These are phyloP conservation scores for Drosophila nannoptera DNA, from an alignment of 1,140 invertebrate species.

Conservation along the genomic window DNA sequence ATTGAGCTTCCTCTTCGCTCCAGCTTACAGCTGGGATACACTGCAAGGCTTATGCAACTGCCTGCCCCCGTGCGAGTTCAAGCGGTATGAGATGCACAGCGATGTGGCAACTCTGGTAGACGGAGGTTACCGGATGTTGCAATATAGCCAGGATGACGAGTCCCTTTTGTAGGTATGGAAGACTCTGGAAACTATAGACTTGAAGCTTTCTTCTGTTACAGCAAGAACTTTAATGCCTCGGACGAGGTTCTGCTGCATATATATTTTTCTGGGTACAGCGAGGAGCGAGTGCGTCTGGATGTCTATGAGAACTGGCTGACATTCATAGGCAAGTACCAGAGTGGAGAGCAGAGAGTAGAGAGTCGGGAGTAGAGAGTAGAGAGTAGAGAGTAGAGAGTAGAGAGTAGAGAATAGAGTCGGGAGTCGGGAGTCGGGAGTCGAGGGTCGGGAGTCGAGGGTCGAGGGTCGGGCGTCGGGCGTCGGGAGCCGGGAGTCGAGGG, in stretches of 20 bases:
- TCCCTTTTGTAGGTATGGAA: constrained; percentile 29
- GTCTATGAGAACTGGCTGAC: constrained; percentile 81
- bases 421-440: too few species aligned
- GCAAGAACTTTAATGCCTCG: constrained; percentile 20
- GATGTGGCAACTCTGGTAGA: constrained; percentile 35
- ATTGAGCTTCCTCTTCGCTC: background rate
- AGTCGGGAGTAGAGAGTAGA: background rate
- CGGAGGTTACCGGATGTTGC: background rate
- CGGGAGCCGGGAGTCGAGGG: too few species aligned
- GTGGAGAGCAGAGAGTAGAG: background rate
- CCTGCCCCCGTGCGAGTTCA: constrained; percentile 56
- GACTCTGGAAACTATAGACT: background rate
- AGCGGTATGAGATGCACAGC: constrained; percentile 48
- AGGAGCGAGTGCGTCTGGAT: constrained; percentile 81
- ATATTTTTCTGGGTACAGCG: constrained; percentile 82
- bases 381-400: too few species aligned
- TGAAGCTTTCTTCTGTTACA: constrained; percentile 2
- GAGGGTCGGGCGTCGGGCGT: too few species aligned
- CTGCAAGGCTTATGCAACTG: constrained; percentile 51
- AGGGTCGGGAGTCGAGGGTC: too few species aligned
- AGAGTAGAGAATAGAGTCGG: too few species aligned
- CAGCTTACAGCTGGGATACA: constrained; percentile 22
- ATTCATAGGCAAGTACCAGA: constrained; percentile 56
- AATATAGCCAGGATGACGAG: background rate
- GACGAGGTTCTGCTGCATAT: constrained; percentile 79